phyloP scores from a whole-genome alignment of 30 jellyfish, hydroid and myxozoan species.

The Mastigias papua region DNA sequence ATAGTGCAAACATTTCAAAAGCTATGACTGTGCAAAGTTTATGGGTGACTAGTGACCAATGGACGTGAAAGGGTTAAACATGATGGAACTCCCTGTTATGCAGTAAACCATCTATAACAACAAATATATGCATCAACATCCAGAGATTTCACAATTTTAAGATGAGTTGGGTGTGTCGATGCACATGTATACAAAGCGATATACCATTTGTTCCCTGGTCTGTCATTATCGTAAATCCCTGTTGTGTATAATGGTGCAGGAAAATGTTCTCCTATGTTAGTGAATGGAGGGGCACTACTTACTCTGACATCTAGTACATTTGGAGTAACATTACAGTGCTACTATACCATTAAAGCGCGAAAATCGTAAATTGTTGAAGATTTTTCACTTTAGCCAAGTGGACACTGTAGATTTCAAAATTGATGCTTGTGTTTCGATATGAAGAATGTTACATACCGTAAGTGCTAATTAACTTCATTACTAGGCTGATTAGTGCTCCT shows the following conservation, averaged over 20 bases:
- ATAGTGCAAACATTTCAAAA: no score
- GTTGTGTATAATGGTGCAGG: background rate
- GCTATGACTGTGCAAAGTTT: no score
- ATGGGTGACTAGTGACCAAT: no score
- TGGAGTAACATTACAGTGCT: background rate
- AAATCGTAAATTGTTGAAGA: no score
- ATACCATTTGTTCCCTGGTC: slow-evolving; percentile 12
- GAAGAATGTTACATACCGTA: no score
- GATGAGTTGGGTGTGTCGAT: slow-evolving; percentile 42
- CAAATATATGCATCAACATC: slow-evolving; percentile 23
- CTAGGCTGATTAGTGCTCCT: no score
- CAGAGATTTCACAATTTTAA: slow-evolving; percentile 17
- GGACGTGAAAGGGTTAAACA: no score
- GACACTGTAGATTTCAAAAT: no score
- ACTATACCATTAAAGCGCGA: no score
- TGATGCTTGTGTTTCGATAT: no score
- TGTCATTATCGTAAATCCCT: background rate
- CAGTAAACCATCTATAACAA: slow-evolving; percentile 33
- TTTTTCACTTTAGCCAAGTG: no score
- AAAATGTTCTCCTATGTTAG: background rate
- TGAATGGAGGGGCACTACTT: background rate
- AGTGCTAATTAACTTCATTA: no score
- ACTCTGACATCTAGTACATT: background rate
- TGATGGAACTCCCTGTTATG: slow-evolving; percentile 32
- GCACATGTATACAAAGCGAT: slow-evolving; percentile 46